Evolutionary conservation across 1,140 invertebrate species (phyloP), one percentile per base, ranked within the genome.

Genomic region (Cydia amplana): DNA sequence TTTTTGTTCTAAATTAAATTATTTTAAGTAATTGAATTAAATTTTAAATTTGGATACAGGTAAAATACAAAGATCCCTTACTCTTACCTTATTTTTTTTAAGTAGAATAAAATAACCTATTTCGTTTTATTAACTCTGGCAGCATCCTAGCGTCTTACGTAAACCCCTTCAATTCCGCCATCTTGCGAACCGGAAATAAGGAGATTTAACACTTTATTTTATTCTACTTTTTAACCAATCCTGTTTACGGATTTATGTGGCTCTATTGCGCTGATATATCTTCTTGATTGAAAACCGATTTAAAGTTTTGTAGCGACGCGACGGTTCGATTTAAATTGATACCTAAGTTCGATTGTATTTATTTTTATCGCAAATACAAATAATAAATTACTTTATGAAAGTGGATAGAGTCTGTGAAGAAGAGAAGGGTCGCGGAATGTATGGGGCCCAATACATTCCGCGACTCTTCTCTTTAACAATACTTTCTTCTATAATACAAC

Each of bases 181-280:
- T 70, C 20, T 70, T 43, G 6, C n/a, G 65, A 70, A 70, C 65
- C 65, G 65, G 65, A 70, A 70, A 70, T 70, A 70, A 70, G 16
- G 65, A 70, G 65, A 70, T 70, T 70, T 70, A 70, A 70, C 20
- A 70, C 32, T 70, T 70, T 70, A 70, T 70, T 70, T 70, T 70
- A 70, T 70, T 70, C 23, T 70, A 40, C 65, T 70, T 70, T 70
- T 70, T 70, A 70, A 70, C 65, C 65, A 40, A 70, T 70, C 65
- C 12, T 70, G 65, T 70, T 70, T 70, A 70, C 65, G 65, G 65
- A 70, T 70, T 70, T 70, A 70, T 70, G 65, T 32, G 36, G 28
- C 65, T 40, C 65, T 40, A 16, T 3, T 18, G 16, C 65, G 36
- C n/a, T 20, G 36, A 70, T 70, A 20, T 70, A 70, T 70, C 65